Evolutionary conservation across 2,113 vertebrate species (phyloP).

Genomic region (Acinonyx jubatus): DNA sequence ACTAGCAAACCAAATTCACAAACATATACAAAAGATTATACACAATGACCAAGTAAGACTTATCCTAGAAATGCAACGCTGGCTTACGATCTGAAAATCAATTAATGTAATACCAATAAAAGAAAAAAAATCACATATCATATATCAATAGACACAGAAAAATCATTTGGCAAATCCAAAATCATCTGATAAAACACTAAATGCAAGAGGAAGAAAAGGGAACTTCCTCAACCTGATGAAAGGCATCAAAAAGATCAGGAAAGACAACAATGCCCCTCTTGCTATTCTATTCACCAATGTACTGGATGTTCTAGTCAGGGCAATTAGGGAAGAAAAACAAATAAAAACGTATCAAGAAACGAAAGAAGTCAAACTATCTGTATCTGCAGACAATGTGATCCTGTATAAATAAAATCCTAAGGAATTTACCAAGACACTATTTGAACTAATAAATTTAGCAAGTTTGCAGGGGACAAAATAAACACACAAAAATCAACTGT

Average conservation of each 20-base stretch:
- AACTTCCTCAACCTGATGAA: neutral
- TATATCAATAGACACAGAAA: neutral
- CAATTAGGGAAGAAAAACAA: neutral
- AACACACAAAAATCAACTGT: neutral
- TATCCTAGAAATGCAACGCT: neutral
- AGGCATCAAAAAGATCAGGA: neutral
- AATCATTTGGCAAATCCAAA: constrained; percentile 1
- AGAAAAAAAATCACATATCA: neutral
- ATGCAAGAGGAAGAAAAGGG: neutral
- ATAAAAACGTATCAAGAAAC: neutral
- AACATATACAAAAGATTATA: neutral
- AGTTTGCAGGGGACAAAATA: neutral
- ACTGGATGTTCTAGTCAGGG: neutral
- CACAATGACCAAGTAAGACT: neutral
- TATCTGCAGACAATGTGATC: neutral
- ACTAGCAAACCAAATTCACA: neutral
- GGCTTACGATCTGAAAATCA: neutral
- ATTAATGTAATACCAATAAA: neutral
- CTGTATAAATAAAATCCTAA: neutral
- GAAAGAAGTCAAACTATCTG: neutral
- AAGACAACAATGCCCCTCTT: neutral
- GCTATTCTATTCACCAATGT: neutral
- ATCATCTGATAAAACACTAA: neutral
- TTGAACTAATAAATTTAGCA: neutral
- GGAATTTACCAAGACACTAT: neutral